Evolutionary conservation across 1,140 invertebrate genomes (phyloP), one percentile per base, ranked within the genome.

Genomic region (Neotoxoptera formosana): DNA sequence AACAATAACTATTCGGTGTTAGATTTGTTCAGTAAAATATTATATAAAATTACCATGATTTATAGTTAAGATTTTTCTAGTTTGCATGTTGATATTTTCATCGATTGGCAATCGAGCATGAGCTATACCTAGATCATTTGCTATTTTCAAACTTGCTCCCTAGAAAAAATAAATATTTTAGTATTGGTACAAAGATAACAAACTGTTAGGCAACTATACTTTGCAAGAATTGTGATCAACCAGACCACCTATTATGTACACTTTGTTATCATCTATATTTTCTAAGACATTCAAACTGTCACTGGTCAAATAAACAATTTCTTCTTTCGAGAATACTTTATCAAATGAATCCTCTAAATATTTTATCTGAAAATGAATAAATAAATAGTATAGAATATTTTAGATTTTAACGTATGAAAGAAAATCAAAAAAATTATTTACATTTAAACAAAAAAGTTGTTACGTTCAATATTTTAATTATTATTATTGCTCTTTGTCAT

Each of bases 161-260:
- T 98, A 95, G 94, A 96, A 96, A 94, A 30, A 93, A 91, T 92
- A 36, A 47, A 53, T 56, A 91, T 34, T n/a, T 86, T 53, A 48
- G n/a, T 93, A 45, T 81, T 34, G 48, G 2, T 76, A 47, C 34
- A 88, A 60, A n/a, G 45, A 45, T 94, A 30, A 56, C 25, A n/a
- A 30, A 93, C 87, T 89, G 91, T 67, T 25, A 93, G 90, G 47
- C 88, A 93, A 94, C 90, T 94, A 95, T 95, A 98, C 98, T 96
- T 99, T 99, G 94, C 99, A 97, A 94, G 97, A 96, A 96, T 99
- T 99, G 95, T 99, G 99, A 96, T 99, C 99, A 1, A 99, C 98
- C 34, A 99, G 95, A 90, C 99, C 99, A 84, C 99, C 99, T 95
- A 99, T 99, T 81, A 99, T 97, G 95, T 99, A 99, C 83, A 97